Evolutionary conservation across 2,113 vertebrate species (phyloP), one percentile per base, ranked within the genome.

Genomic region (Hippocampus mohnikei): DNA sequence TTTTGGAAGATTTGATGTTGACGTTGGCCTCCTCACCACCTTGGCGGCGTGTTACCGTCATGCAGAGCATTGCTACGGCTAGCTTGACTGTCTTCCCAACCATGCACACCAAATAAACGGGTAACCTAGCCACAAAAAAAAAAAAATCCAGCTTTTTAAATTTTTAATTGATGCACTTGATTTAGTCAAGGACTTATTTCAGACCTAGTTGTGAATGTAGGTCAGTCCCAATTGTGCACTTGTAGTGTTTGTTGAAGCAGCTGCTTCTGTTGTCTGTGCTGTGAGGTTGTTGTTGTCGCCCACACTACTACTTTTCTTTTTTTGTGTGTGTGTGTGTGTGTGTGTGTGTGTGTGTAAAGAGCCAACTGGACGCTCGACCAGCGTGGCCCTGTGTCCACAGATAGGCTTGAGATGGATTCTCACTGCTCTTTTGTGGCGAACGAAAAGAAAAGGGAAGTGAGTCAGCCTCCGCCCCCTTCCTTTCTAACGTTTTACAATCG

Each of bases 361-460:
- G 75, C 76, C 83, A 78, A 79, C 80, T 85, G 83, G 80, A 79
- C 65, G 75, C 72, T 87, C 71, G 63, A 64, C 76, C 79, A 71
- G 83, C 33, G 5, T 81, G 85, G 85, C 78, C 78, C 81, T 72
- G 85, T 79, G 86, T 86, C 79, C 82, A 84, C 79, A 87, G 86
- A 85, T 85, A 83, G 80, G 77, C 72, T 79, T 13, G 75, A 85
- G 86, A 87, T 84, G 75, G 85, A 88, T 81, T 82, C 76, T 80
- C 82, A 73, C 80, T 80, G 78, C 71, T 85, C 82, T 80, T 84
- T 86, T 83, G 82, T 87, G 70, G 53, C 68, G 23, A 37, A 21
- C 67, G 62, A 63, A 75, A 75, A 70, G 63, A 77, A 62, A 69
- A 61, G 66, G 42, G 29, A 66, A 52, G 10, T 70, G 59, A 69